phyloP scores from a whole-genome alignment of 1,140 invertebrate species.

The Habropoda laboriosa region DNA sequence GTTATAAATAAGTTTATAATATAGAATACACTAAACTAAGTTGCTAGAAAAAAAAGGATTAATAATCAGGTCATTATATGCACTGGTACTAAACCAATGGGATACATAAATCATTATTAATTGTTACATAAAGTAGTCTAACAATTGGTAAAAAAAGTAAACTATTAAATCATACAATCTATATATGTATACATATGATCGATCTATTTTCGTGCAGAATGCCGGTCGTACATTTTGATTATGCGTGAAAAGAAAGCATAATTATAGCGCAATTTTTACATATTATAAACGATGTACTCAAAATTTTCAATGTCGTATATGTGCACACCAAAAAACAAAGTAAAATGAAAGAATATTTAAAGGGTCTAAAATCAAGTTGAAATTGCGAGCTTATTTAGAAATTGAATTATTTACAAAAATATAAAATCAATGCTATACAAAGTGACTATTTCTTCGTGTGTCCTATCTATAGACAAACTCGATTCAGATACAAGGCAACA shows the following conservation, averaged over 20 bases:
- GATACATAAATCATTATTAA: constrained; percentile 56
- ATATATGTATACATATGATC: constrained; percentile 48
- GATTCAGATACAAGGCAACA: constrained; percentile 43
- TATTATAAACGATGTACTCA: constrained; percentile 32
- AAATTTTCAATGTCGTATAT: constrained; percentile 27
- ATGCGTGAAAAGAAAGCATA: constrained; percentile 47
- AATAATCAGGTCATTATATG: constrained; percentile 68
- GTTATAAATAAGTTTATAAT: constrained; percentile 73
- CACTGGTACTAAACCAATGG: constrained; percentile 62
- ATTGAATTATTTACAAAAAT: constrained; percentile 64
- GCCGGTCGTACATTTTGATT: constrained; percentile 56
- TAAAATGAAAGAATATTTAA: constrained; percentile 26
- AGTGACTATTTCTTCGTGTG: constrained; percentile 58
- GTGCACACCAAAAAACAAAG: constrained; percentile 24
- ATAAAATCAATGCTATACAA: constrained; percentile 63
- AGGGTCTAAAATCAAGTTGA: constrained; percentile 66
- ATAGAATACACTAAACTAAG: constrained; percentile 52
- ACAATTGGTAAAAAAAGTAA: constrained; percentile 50
- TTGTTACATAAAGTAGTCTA: constrained; percentile 54
- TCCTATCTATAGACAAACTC: constrained; percentile 46
- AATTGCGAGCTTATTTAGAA: constrained; percentile 40
- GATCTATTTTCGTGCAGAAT: constrained; percentile 58
- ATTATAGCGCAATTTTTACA: constrained; percentile 54
- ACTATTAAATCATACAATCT: constrained; percentile 59
- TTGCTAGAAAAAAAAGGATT: constrained; percentile 54